These are phyloP conservation scores for Norana najaformis DNA, from an alignment of 2,888 invertebrate genomes.

Conservation along the genomic window DNA sequence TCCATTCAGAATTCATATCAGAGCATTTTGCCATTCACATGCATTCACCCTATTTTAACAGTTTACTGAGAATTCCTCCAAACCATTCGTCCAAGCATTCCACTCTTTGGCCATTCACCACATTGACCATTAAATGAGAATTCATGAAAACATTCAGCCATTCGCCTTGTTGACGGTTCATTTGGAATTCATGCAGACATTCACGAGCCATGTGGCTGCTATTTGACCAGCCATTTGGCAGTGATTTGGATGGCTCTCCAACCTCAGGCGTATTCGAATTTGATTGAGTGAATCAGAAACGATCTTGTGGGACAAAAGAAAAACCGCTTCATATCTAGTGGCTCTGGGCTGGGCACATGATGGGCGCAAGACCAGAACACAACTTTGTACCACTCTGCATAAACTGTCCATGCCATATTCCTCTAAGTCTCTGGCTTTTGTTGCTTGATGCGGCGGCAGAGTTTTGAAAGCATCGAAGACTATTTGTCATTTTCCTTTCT, in stretches of 20 bases:
- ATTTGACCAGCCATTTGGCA: background rate
- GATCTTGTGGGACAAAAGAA: too few species aligned
- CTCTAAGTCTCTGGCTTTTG: background rate
- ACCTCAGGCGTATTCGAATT: background rate
- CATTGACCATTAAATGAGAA: background rate
- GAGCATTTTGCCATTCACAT: too few species aligned
- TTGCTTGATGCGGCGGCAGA: background rate
- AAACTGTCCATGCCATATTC: too few species aligned
- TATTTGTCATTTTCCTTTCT: background rate
- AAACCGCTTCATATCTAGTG: too few species aligned
- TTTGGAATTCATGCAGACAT: background rate
- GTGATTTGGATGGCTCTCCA: background rate
- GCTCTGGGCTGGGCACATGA: too few species aligned
- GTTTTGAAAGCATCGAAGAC: background rate
- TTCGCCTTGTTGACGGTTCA: background rate
- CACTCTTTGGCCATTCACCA: background rate
- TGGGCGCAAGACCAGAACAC: too few species aligned
- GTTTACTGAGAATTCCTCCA: too few species aligned
- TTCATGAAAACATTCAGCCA: background rate
- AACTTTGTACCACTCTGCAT: too few species aligned
- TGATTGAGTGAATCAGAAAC: background rate
- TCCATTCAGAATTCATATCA: background rate
- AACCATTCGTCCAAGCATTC: background rate
- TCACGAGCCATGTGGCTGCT: background rate
- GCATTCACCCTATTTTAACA: too few species aligned